Conservation (phyloP, 2,888 invertebrate genomes). For the Galeruca laticollis region DNA sequence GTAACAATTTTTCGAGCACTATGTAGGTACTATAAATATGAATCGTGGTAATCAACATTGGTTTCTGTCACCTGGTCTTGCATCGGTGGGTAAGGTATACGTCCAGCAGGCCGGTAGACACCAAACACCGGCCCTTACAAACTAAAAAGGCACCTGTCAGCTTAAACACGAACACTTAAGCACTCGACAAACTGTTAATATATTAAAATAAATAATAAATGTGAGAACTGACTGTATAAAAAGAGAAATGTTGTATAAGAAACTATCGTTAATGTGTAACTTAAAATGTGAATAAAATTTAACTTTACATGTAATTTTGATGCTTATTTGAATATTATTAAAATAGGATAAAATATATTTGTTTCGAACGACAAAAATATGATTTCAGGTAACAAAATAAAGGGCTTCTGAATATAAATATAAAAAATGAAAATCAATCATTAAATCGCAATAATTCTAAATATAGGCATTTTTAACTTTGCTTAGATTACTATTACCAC, state of each 20-base stretch:
- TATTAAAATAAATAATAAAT: conserved; percentile 29
- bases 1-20: neutral
- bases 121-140: conserved; percentile 19
- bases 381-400: no score
- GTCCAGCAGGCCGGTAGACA: conserved; percentile 12
- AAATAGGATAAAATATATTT: no score
- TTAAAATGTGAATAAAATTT: no score
- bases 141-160: conserved; percentile 26
- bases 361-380: no score
- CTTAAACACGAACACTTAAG: conserved; percentile 28
- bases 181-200: conserved; percentile 31
- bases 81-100: conserved; percentile 7
- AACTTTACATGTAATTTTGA: no score
- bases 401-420: no score
- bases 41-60: conserved; percentile 15
- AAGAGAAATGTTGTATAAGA: neutral
- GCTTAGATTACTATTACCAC: no score
- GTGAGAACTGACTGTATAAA: conserved; percentile 14
- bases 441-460: no score
- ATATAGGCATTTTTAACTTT: no score
- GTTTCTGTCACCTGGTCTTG: conserved; percentile 23
- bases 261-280: no score
- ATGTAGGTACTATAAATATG: conserved; percentile 10
- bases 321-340: no score
- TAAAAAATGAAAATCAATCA: no score